phyloP scores from a whole-genome alignment of 2,888 invertebrate genomes.

The Digitonthophagus gazella region DNA sequence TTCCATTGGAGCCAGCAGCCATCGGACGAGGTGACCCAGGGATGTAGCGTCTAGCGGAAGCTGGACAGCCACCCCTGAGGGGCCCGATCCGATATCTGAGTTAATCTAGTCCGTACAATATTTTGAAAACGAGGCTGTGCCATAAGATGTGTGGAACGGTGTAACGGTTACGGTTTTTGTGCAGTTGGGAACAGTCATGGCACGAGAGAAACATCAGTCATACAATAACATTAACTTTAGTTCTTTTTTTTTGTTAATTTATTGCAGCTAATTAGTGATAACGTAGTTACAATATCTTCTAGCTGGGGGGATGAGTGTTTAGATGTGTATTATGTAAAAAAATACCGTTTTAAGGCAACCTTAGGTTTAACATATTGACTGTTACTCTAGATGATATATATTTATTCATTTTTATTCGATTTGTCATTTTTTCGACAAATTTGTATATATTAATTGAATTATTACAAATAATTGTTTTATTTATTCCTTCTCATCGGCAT shows the following conservation, averaged over 20 bases:
- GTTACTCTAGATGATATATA: slow-evolving; percentile 25
- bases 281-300: slow-evolving; percentile 25
- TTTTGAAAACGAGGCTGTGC: slow-evolving; percentile 50
- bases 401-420: slow-evolving; percentile 29
- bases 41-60: slow-evolving; percentile 55
- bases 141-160: slow-evolving; percentile 44
- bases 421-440: slow-evolving; percentile 26
- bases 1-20: slow-evolving; percentile 56
- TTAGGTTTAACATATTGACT: slow-evolving; percentile 19
- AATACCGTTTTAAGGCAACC: slow-evolving; percentile 4
- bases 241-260: slow-evolving; percentile 23
- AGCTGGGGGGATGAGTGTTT: slow-evolving; percentile 26
- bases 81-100: slow-evolving; percentile 11
- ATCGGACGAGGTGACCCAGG: slow-evolving; percentile 56
- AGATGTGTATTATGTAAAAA: slow-evolving; percentile 7
- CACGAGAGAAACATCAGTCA: slow-evolving; percentile 23
- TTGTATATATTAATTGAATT: slow-evolving; percentile 23
- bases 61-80: too few relatives aligned
- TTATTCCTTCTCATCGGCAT: slow-evolving; percentile 35
- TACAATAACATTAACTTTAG: slow-evolving; percentile 13
- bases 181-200: slow-evolving; percentile 30
- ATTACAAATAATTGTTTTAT: slow-evolving; percentile 11
- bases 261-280: slow-evolving; percentile 26
- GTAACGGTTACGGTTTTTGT: slow-evolving; percentile 31
- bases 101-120: slow-evolving; percentile 21